These are phyloP conservation scores for Sebastes schlegelii DNA, from an alignment of 2,113 vertebrate genomes.

Conservation along the genomic window DNA sequence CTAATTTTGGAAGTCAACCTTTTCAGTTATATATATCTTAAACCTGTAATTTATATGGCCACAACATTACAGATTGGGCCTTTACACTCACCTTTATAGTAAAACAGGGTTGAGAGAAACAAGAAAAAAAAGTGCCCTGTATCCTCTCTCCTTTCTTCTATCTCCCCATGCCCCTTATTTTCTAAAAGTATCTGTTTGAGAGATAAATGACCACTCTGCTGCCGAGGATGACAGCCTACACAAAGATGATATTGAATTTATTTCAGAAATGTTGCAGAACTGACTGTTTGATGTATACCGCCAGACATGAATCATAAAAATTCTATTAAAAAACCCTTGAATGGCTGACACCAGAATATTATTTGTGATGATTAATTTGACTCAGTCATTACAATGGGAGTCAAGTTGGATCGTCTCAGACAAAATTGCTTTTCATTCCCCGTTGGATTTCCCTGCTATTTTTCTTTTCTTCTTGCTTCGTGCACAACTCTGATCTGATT, in stretches of 20 bases:
- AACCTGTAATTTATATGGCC: conserved; percentile 29
- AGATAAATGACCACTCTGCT: conserved; percentile 87
- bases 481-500: conserved; percentile 75
- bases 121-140: conserved; percentile 55
- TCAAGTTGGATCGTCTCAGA: conserved; percentile 89
- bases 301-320: conserved; percentile 95
- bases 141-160: conserved; percentile 72
- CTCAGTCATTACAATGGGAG: conserved; percentile 95
- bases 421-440: conserved; percentile 96
- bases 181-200: conserved; percentile 88
- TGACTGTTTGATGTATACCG: conserved; percentile 92
- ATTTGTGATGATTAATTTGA: conserved; percentile 97
- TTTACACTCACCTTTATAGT: conserved; percentile 48
- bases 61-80: conserved; percentile 22
- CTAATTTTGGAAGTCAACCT: background rate
- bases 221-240: conserved; percentile 92
- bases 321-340: conserved; percentile 97
- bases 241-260: conserved; percentile 94
- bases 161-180: conserved; percentile 77
- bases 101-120: conserved; percentile 52
- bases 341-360: conserved; percentile 94
- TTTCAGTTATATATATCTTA: conserved; percentile 2
- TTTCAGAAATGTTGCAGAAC: conserved; percentile 92
- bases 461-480: conserved; percentile 71
- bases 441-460: conserved; percentile 87